A percentile compares a stretch with the other conserved stretches of the same genome.
These are phyloP conservation scores for Coccyzus lansbergi DNA, from an alignment of 2,797 vertebrate species.

Conservation along the genomic window DNA sequence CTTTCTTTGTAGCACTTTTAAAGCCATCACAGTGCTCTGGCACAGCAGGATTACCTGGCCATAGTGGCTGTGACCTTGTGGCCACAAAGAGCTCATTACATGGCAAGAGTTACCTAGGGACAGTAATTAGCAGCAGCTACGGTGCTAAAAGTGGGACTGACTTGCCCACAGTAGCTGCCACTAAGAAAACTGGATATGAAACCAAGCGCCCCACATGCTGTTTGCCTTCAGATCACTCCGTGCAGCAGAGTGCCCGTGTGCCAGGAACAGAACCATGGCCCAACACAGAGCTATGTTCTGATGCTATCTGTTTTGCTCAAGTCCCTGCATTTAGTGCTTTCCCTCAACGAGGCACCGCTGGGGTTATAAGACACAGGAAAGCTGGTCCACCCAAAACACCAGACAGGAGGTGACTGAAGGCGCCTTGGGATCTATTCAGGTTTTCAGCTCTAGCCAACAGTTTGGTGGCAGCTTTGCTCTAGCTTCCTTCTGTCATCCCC, in stretches of 20 bases:
- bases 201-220: too few species aligned
- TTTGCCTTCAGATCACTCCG: neutral
- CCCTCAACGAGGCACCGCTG: neutral
- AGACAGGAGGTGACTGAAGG: neutral
- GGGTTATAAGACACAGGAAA: neutral
- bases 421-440: fast-evolving
- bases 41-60: neutral
- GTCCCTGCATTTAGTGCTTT: neutral
- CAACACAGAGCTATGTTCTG: neutral
- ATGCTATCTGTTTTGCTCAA: fast-evolving
- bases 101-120: neutral
- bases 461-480: neutral
- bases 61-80: neutral
- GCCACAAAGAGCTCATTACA: neutral
- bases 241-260: too few species aligned
- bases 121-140: neutral
- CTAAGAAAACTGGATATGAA: neutral
- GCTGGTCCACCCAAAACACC: neutral
- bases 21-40: neutral
- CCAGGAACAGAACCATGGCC: neutral
- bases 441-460: neutral
- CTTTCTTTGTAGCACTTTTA: neutral
- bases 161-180: neutral
- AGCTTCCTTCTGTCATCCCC: fast-evolving
- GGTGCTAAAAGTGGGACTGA: fast-evolving